Percentiles rank a stretch among this genome's conserved stretches.
Conservation (phyloP, 1,140 invertebrate species). For the Oreohelix idahoensis region DNA sequence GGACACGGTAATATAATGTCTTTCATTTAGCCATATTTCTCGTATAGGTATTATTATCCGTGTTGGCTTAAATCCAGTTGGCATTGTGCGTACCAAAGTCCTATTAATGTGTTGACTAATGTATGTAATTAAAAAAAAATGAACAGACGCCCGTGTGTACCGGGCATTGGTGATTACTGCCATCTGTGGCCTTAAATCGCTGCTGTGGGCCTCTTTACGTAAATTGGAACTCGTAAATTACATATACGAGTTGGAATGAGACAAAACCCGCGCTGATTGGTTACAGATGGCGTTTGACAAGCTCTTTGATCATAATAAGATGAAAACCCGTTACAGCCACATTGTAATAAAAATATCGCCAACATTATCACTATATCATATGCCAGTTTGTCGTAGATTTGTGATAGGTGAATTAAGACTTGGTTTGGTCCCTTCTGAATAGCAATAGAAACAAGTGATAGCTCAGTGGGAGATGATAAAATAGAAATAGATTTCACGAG, state of each 20-base stretch:
- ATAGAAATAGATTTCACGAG: too few species aligned
- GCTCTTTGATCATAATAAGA: too few species aligned
- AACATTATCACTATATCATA: too few species aligned
- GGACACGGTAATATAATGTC: neutral
- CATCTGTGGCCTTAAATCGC: neutral
- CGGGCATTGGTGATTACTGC: neutral
- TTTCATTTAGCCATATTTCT: neutral
- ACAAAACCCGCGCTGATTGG: neutral
- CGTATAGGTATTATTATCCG: neutral
- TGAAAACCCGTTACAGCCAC: too few species aligned
- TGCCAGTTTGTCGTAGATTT: too few species aligned
- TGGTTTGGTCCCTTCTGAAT: too few species aligned
- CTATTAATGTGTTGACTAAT: neutral
- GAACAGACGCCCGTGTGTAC: neutral
- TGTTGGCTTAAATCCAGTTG: neutral
- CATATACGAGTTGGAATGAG: neutral
- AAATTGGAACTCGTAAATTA: conserved; percentile 7
- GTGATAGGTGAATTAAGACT: too few species aligned
- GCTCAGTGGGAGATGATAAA: too few species aligned
- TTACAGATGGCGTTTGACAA: neutral
- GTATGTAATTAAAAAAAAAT: neutral
- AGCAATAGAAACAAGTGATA: too few species aligned
- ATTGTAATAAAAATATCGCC: too few species aligned
- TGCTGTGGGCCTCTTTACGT: neutral
- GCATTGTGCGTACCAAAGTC: neutral